phyloP scores from a whole-genome alignment of 2,888 invertebrate species.

The Bedellia somnulentella region DNA sequence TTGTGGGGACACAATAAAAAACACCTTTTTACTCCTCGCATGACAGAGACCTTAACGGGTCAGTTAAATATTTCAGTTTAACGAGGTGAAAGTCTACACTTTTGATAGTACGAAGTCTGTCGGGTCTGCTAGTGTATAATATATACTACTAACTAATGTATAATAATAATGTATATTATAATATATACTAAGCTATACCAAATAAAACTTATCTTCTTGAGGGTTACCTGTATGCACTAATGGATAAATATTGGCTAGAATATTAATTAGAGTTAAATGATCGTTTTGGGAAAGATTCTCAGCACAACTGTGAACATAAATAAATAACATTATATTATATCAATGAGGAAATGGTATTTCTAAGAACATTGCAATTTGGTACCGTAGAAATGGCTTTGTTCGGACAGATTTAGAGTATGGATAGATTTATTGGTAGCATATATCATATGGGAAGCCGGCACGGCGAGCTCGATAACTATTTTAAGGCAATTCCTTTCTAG shows the following conservation, averaged over 20 bases:
- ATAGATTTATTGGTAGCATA: slow-evolving; percentile 35
- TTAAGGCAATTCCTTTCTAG: slow-evolving; percentile 1
- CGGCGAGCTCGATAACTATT: slow-evolving; percentile 3
- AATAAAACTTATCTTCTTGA: not conserved
- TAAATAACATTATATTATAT: not conserved
- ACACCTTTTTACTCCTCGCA: too few relatives aligned
- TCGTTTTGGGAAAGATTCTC: too few relatives aligned
- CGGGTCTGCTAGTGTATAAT: too few relatives aligned
- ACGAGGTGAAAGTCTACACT: too few relatives aligned
- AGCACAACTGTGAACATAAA: not conserved
- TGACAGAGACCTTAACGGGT: too few relatives aligned
- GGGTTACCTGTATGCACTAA: not conserved
- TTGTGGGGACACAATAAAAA: too few relatives aligned
- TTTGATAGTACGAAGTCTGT: too few relatives aligned
- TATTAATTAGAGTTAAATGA: not conserved
- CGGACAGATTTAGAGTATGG: slow-evolving; percentile 24
- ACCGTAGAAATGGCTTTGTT: slow-evolving; percentile 13
- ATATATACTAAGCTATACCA: too few relatives aligned
- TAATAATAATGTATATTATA: too few relatives aligned
- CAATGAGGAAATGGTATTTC: not conserved
- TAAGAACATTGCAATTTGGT: not conserved
- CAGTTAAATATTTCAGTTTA: too few relatives aligned
- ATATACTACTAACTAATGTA: too few relatives aligned
- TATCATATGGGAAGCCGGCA: slow-evolving; percentile 16
- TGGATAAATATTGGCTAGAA: not conserved